Conservation (phyloP, 2,797 vertebrate genomes). For the Acipenser transmontanus region DNA sequence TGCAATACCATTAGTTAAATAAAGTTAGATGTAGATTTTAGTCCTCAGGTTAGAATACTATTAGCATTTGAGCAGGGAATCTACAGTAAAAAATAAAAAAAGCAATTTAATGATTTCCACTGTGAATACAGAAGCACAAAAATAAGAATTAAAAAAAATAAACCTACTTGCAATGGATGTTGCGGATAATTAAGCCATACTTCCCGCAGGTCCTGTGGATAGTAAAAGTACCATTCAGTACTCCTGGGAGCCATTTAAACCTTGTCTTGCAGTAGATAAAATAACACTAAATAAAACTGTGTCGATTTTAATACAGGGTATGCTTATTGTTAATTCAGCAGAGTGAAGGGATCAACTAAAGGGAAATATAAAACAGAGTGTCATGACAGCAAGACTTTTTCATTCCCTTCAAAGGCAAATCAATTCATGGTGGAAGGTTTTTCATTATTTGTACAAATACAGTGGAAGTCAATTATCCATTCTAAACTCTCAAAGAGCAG, state of each 20-base stretch:
- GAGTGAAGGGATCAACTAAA: slow-evolving; percentile 11
- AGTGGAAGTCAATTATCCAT: no score
- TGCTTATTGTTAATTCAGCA: slow-evolving; percentile 33
- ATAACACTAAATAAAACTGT: slow-evolving; percentile 29
- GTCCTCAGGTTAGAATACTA: no score
- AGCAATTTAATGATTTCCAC: neutral
- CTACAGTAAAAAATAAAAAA: neutral
- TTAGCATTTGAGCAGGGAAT: neutral
- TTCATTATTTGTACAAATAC: no score
- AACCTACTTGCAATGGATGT: slow-evolving; percentile 90
- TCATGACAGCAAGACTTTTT: neutral
- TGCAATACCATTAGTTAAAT: no score
- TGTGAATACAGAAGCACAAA: neutral
- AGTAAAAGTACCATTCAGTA: slow-evolving; percentile 52
- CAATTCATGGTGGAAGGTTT: no score
- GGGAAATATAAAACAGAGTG: neutral
- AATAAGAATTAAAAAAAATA: slow-evolving; percentile 24
- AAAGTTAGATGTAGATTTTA: no score
- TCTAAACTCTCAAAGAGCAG: no score
- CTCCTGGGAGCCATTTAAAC: slow-evolving; percentile 53
- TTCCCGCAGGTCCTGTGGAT: slow-evolving; percentile 83
- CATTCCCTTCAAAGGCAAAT: neutral
- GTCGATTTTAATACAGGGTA: slow-evolving; percentile 30
- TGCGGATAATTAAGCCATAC: slow-evolving; percentile 97
- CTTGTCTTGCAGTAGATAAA: slow-evolving; percentile 3